Conservation (phyloP, 2,888 invertebrate species). For the Chorisops tibialis region DNA sequence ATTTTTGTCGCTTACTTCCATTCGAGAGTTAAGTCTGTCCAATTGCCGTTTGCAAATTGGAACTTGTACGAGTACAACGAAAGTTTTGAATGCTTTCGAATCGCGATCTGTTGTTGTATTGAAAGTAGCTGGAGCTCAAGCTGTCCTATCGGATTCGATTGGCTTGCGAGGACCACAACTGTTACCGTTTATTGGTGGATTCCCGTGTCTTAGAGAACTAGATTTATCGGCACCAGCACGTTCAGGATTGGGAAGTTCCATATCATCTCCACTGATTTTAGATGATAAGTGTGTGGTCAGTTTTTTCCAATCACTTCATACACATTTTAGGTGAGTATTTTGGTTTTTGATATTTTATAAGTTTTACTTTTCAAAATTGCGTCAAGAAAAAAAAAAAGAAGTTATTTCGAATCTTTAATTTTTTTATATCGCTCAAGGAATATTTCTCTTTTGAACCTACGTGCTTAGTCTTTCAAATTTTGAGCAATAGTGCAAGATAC, state of each 20-base stretch:
- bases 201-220: conserved; percentile 54
- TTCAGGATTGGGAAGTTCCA: conserved; percentile 48
- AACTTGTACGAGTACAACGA: conserved; percentile 37
- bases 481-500: too few relatives aligned
- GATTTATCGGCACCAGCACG: conserved; percentile 54
- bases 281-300: conserved; percentile 53
- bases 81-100: conserved; percentile 42
- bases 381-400: not conserved
- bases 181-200: conserved; percentile 53
- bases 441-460: not conserved
- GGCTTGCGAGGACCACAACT: conserved; percentile 54
- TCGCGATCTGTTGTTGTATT: conserved; percentile 54
- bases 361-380: not conserved
- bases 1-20: conserved; percentile 53
- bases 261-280: conserved; percentile 49
- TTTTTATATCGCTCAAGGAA: not conserved
- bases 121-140: conserved; percentile 54
- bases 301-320: conserved; percentile 53
- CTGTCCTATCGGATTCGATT: conserved; percentile 52
- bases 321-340: conserved; percentile 50
- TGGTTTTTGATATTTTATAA: not conserved
- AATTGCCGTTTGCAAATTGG: conserved; percentile 56
- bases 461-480: too few relatives aligned
- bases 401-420: not conserved
- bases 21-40: conserved; percentile 55